Conservation (phyloP, 2,888 invertebrate species). For the Eledona agricola region DNA sequence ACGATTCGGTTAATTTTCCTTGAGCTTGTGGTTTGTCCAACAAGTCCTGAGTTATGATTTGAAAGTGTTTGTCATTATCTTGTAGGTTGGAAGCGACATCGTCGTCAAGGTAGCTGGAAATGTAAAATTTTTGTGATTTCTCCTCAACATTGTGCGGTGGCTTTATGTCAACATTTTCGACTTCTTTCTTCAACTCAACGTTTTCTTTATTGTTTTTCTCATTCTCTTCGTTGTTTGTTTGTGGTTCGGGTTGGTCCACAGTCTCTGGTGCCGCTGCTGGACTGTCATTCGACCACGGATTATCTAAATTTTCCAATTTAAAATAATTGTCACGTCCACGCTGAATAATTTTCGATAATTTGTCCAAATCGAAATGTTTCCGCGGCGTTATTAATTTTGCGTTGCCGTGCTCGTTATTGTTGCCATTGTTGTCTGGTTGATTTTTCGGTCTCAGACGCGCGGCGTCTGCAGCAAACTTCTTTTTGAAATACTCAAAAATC, state of each 20-base stretch:
- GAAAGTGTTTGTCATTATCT: constrained; percentile 31
- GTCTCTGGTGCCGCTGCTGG: background rate
- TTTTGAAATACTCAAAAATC: constrained; percentile 48
- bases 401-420: background rate
- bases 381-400: constrained; percentile 4
- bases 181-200: constrained; percentile 18
- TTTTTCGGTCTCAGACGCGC: background rate
- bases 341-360: constrained; percentile 23
- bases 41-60: constrained; percentile 20
- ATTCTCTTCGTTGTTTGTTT: background rate
- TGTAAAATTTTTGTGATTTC: constrained; percentile 4
- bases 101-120: constrained; percentile 11
- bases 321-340: constrained; percentile 27
- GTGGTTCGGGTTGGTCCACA: background rate
- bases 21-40: constrained; percentile 16
- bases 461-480: constrained; percentile 51
- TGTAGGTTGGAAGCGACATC: constrained; percentile 10
- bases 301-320: constrained; percentile 24
- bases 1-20: constrained; percentile 14
- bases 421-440: background rate
- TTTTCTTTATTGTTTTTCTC: constrained; percentile 1
- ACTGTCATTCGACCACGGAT: background rate
- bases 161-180: constrained; percentile 3
- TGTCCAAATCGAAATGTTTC: constrained; percentile 3
- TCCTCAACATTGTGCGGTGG: constrained; percentile 6